Conservation (phyloP, 2,888 invertebrate species). For the Macrophya annulata region DNA sequence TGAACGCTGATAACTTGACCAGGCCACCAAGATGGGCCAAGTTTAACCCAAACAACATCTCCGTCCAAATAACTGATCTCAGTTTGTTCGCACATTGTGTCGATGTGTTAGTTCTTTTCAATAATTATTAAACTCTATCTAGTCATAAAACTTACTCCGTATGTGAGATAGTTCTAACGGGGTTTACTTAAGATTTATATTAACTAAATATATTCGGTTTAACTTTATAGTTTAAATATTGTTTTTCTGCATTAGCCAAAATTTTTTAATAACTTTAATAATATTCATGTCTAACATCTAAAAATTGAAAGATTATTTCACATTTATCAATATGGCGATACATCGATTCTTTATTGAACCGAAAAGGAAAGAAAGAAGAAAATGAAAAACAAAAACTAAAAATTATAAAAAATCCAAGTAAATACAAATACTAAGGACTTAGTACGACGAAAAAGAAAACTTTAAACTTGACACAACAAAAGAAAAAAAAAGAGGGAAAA, state of each 20-base stretch:
- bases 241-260: conserved; percentile 22
- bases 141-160: conserved; percentile 39
- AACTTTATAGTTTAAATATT: conserved; percentile 1
- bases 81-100: conserved; percentile 87
- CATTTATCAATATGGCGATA: conserved; percentile 14
- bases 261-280: conserved; percentile 15
- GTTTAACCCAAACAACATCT: conserved; percentile 93
- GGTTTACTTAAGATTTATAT: conserved; percentile 3
- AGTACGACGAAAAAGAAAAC: background rate
- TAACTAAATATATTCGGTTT: conserved; percentile 2
- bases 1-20: conserved; percentile 87
- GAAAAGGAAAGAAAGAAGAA: background rate
- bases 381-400: background rate
- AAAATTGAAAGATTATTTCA: conserved; percentile 41
- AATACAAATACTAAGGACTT: background rate
- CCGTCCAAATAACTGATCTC: conserved; percentile 86
- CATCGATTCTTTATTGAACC: background rate
- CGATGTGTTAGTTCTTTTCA: conserved; percentile 1
- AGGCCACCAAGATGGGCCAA: conserved; percentile 93
- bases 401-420: background rate
- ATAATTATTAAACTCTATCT: conserved; percentile 14
- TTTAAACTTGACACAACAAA: background rate
- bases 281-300: conserved; percentile 21
- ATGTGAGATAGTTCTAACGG: background rate
- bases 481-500: background rate